Base-by-base conservation (phyloP, 2,888 invertebrate species). In the Folsomia manolachei region DNA sequence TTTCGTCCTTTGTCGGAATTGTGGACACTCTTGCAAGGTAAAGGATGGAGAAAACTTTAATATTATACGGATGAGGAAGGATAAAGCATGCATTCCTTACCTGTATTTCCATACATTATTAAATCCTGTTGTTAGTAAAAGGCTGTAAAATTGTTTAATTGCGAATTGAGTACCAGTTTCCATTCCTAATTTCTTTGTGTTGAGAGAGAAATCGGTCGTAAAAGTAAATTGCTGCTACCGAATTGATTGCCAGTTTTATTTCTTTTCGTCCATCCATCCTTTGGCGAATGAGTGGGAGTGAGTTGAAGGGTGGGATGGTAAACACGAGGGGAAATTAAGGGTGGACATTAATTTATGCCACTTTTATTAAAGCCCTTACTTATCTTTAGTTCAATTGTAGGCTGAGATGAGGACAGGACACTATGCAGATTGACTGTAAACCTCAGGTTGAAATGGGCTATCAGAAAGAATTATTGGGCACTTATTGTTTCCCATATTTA, bases 21-120 rank as follows among this genome's bases (percentile, higher is more conserved):
- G 80, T 72, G 80, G 80, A 72, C 74, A 77, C 69, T 78, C 79
- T 14, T 53, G 76, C 23, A 79, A 80, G 78, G 79, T 79, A 77
- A 75, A 14, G 14, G 14, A 39, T 4, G 39, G 39, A 4, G 14
- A 39, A 39, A 9, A 39, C 14, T 39, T 39, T 39, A 39, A 39
- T n/a, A n/a, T n/a, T n/a, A n/a, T n/a, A n/a, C n/a, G n/a, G n/a
- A n/a, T n/a, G n/a, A n/a, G n/a, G n/a, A n/a, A n/a, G n/a, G n/a
- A n/a, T n/a, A n/a, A n/a, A n/a, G n/a, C n/a, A n/a, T n/a, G n/a
- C n/a, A n/a, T n/a, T n/a, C n/a, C n/a, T n/a, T n/a, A n/a, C n/a
- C n/a, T n/a, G n/a, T n/a, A n/a, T n/a, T n/a, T 39, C 39, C 39
- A 14, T 39, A 39, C 7, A 14, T 14, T 39, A 14, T 39, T 39